Base-by-base conservation (phyloP, 2,113 vertebrate genomes). In the Triplophysa siluroides region DNA sequence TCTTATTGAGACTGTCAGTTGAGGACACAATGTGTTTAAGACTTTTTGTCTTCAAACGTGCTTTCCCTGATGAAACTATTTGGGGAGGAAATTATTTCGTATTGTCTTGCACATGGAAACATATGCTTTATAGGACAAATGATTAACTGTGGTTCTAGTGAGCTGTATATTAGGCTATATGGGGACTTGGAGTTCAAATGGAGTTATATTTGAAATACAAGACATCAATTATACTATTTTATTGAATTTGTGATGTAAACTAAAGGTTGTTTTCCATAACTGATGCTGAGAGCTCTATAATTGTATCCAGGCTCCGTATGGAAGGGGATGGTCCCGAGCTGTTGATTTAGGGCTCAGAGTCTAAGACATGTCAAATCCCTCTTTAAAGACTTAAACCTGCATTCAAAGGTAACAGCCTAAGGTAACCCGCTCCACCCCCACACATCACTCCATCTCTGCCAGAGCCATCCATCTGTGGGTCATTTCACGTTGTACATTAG, bases 341-440 rank as follows among this genome's bases (percentile, higher is more conserved):
- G 83, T 87, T 84, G 79, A 79, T 86, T 88, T 70, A 58, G 87
- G 60, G 69, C 80, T 86, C 82, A 83, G 85, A 81, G 76, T 87
- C 89, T 93, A 86, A 92, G 88, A 88, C 85, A 87, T 83, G 74
- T 84, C 87, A 93, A 93, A 87, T 92, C 92, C 92, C 47, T 78
- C 79, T 88, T 90, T 92, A 92, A 87, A 85, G 87, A 90, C 85
- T 93, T 93, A 94, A 89, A 88, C 85, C 83, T 86, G 87, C 84
- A 81, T 56, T 87, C 88, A 88, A 79, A 83, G 63, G 85, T 72
- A 88, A 86, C 65, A 81, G 77, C 70, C 83, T 80, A 84, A 89
- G 84, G 86, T 84, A 81, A 81, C 84, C 68, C 68, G 56, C 86
- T 77, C 86, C 78, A 81, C 89, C 87, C 62, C 2, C 76, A 23